Evolutionary conservation across 92 coral and sea anemone species (phyloP).

Genomic region (Epizoanthus scotinus): DNA sequence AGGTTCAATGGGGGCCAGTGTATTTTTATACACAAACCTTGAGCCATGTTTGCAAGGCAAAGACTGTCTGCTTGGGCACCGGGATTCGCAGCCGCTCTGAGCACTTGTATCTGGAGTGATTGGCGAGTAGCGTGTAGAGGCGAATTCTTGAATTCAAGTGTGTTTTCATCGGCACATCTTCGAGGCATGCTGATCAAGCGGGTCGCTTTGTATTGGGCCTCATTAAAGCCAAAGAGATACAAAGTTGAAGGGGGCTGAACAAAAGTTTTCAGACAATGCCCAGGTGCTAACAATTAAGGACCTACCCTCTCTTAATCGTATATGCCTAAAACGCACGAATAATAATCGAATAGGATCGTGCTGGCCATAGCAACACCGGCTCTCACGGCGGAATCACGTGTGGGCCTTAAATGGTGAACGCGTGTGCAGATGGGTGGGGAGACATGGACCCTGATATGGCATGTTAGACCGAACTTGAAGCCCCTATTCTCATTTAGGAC

Average conservation of each 20-base stretch:
- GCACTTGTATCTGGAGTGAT: neutral
- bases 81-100: neutral
- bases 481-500: conserved; percentile 23
- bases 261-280: conserved; percentile 87
- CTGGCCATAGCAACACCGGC: conserved; percentile 84
- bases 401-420: neutral
- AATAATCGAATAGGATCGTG: conserved; percentile 68
- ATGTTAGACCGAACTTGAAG: neutral
- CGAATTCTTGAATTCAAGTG: conserved; percentile 20
- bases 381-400: conserved; percentile 22
- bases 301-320: conserved; percentile 75
- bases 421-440: conserved; percentile 42
- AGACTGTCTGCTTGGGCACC: neutral
- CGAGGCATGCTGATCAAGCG: conserved; percentile 19
- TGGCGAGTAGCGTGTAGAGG: neutral
- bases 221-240: conserved; percentile 30
- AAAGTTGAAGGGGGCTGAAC: conserved; percentile 46
- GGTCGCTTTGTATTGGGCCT: conserved; percentile 29
- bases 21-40: neutral
- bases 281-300: conserved; percentile 94
- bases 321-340: conserved; percentile 69
- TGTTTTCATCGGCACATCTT: conserved; percentile 10
- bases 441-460: conserved; percentile 28
- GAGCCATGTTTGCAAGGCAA: neutral
- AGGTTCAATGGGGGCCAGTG: conserved; percentile 4